A percentile compares a stretch with the other conserved stretches of the same genome.
phyloP scores from a whole-genome alignment of 2,888 invertebrate species.

The Hydroisotoma schaefferi region DNA sequence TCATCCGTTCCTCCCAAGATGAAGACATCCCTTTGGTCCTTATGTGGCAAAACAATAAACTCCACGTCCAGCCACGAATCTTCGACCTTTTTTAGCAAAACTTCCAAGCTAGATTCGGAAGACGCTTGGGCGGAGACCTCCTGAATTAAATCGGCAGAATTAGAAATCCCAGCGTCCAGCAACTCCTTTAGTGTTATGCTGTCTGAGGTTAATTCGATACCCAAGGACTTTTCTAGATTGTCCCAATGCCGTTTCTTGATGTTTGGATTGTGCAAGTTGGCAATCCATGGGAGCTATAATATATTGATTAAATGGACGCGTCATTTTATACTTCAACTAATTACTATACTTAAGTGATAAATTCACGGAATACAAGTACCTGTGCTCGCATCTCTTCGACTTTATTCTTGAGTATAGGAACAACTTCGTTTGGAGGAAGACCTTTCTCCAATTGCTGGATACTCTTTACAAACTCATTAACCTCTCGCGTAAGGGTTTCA shows the following conservation, averaged over 20 bases:
- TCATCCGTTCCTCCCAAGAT: conserved; percentile 82
- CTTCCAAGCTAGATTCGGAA: conserved; percentile 78
- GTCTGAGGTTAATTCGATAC: conserved; percentile 68
- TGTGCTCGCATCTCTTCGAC: conserved; percentile 1
- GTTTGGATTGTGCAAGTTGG: conserved; percentile 74
- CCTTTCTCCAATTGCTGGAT: conserved; percentile 78
- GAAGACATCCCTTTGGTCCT: conserved; percentile 77
- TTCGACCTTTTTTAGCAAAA: conserved; percentile 68
- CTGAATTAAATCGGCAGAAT: conserved; percentile 68
- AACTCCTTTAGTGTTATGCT: conserved; percentile 64
- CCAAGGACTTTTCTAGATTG: conserved; percentile 69
- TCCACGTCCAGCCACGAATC: conserved; percentile 34
- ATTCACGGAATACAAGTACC: too few species aligned
- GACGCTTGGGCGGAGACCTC: conserved; percentile 84
- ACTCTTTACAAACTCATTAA: conserved; percentile 66
- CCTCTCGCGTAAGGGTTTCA: conserved; percentile 67
- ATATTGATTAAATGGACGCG: too few species aligned
- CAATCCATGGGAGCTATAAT: conserved; percentile 69
- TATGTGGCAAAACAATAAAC: conserved; percentile 71
- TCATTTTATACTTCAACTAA: too few species aligned
- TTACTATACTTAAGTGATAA: too few species aligned
- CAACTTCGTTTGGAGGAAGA: conserved; percentile 72
- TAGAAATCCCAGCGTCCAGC: conserved; percentile 71
- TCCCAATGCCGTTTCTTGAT: conserved; percentile 79
- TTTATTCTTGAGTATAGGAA: conserved; percentile 66